Percentiles rank a stretch among this genome's conserved stretches.
These are phyloP conservation scores for Sebastes glaucus DNA, from an alignment of 2,797 vertebrate species.

Conservation along the genomic window DNA sequence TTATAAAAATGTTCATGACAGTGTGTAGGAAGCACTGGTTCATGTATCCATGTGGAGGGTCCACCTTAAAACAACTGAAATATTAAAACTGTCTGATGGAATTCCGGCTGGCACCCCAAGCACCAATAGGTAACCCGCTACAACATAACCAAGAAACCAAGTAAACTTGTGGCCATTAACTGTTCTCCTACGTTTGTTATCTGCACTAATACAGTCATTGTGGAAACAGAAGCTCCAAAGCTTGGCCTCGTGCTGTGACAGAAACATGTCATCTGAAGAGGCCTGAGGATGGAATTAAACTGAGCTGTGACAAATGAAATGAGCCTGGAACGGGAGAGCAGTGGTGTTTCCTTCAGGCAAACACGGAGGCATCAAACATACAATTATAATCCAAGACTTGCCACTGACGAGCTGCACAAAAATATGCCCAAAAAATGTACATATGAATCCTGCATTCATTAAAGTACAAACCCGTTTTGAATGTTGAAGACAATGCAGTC, in stretches of 20 bases:
- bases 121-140: too few species aligned
- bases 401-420: neutral
- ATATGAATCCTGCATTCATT: conserved; percentile 10
- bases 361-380: conserved; percentile 24
- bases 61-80: too few species aligned
- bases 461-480: neutral
- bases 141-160: neutral
- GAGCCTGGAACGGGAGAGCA: neutral
- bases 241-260: conserved; percentile 14
- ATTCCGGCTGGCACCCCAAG: too few species aligned
- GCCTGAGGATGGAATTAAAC: conserved; percentile 37
- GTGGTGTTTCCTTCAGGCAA: conserved; percentile 17
- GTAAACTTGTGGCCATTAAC: neutral
- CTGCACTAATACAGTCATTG: conserved; percentile 8
- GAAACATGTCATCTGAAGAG: conserved; percentile 25
- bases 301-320: conserved; percentile 47
- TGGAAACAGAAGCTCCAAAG: conserved; percentile 9
- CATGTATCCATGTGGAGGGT: too few species aligned
- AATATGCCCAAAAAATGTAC: neutral
- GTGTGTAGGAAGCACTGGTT: too few species aligned
- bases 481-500: neutral
- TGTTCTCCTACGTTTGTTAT: neutral
- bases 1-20: too few species aligned
- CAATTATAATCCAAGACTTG: conserved; percentile 13
- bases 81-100: too few species aligned